phyloP scores from a whole-genome alignment of 2,113 vertebrate species.

The Perccottus glenii region DNA sequence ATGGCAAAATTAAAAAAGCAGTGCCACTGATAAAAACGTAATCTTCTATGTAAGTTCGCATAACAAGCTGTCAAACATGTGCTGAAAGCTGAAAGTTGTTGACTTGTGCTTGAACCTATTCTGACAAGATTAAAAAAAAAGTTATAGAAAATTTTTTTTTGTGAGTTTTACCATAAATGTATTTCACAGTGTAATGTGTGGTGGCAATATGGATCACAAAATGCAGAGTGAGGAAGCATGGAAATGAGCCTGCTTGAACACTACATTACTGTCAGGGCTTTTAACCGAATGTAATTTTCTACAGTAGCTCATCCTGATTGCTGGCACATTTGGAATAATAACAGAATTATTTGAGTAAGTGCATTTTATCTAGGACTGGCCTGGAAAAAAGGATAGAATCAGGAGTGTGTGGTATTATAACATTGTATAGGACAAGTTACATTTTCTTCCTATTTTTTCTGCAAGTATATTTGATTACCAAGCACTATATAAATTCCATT shows the following conservation, averaged over 20 bases:
- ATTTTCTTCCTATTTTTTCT: too few species aligned
- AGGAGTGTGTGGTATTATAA: not conserved
- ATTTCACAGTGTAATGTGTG: constrained; percentile 19
- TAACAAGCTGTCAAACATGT: too few species aligned
- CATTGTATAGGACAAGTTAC: too few species aligned
- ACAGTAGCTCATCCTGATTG: constrained; percentile 18
- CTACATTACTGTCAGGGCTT: constrained; percentile 18
- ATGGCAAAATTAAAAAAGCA: too few species aligned
- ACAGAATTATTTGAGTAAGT: constrained; percentile 20
- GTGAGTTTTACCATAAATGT: constrained; percentile 23
- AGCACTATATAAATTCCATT: too few species aligned
- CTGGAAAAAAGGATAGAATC: not conserved
- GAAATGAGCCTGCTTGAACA: constrained; percentile 23
- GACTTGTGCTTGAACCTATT: too few species aligned
- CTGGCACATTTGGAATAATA: constrained; percentile 13
- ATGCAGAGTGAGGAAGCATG: constrained; percentile 1
- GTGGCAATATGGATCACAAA: constrained; percentile 15
- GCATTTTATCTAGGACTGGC: not conserved
- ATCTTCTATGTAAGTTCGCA: too few species aligned
- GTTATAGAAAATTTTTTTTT: constrained; percentile 2
- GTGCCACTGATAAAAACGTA: too few species aligned
- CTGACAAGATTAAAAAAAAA: not conserved
- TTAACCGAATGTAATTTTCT: constrained; percentile 20
- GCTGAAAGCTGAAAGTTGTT: too few species aligned
- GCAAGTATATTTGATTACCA: too few species aligned